Percentiles rank a stretch among this genome's conserved stretches.
Evolutionary conservation across 2,797 vertebrate genomes (phyloP).

Genomic region (Sebastes hubbsi): DNA sequence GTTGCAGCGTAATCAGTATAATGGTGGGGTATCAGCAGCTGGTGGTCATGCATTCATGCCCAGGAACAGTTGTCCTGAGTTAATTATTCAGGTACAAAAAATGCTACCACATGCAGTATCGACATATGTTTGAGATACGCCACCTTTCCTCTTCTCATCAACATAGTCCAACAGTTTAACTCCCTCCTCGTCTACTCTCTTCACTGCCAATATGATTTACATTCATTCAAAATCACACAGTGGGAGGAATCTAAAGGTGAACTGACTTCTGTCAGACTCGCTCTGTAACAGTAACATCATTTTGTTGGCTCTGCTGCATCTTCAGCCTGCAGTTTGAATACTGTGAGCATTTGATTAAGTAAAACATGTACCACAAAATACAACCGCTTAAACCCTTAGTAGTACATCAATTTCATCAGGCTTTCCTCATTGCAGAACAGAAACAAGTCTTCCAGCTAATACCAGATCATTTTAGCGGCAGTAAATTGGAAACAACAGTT

Average conservation of each 20-base stretch:
- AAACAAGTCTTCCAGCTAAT: not conserved
- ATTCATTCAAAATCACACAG: not conserved
- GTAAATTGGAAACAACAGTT: not conserved
- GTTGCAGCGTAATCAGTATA: slow-evolving; percentile 17
- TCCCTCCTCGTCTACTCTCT: not conserved
- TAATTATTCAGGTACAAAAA: slow-evolving; percentile 14
- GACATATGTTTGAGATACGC: not conserved
- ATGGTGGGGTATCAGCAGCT: slow-evolving; percentile 26
- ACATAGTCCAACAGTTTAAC: not conserved
- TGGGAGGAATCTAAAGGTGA: not conserved
- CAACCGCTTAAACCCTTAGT: not conserved
- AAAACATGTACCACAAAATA: not conserved
- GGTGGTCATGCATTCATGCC: slow-evolving; percentile 29
- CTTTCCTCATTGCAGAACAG: not conserved
- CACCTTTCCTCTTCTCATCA: not conserved
- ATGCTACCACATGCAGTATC: not conserved
- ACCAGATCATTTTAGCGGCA: not conserved
- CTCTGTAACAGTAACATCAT: not conserved
- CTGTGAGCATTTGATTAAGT: not conserved
- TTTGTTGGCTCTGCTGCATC: not conserved
- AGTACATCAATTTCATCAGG: not conserved
- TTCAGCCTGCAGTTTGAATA: not conserved
- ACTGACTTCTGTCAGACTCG: not conserved
- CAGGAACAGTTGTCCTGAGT: slow-evolving; percentile 26
- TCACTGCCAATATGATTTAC: not conserved